A percentile compares a stretch with the other conserved stretches of the same genome.
These are phyloP conservation scores for Morpho helenor DNA, from an alignment of 2,888 invertebrate species.

Conservation along the genomic window DNA sequence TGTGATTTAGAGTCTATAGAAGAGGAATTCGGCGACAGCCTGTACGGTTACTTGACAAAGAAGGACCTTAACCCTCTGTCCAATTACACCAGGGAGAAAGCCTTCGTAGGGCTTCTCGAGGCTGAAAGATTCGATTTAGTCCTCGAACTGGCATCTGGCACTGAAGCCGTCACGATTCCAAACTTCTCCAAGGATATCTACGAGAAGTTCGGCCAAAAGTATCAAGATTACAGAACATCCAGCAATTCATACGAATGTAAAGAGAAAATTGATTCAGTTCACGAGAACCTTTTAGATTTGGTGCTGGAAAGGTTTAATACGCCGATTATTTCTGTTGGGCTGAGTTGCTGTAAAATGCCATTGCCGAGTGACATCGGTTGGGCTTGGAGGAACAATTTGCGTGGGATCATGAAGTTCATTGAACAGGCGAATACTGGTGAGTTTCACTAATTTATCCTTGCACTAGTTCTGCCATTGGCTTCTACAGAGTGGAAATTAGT, in stretches of 20 bases:
- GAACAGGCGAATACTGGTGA: conserved; percentile 81
- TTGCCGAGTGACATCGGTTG: conserved; percentile 80
- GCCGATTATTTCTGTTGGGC: conserved; percentile 84
- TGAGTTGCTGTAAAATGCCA: conserved; percentile 93
- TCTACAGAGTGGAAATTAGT: no score
- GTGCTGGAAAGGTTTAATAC: conserved; percentile 81
- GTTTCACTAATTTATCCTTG: conserved; percentile 13
- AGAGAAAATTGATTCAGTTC: conserved; percentile 39
- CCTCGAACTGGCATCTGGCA: conserved; percentile 87
- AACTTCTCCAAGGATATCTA: conserved; percentile 59
- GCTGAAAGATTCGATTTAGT: conserved; percentile 85
- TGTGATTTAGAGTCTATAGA: conserved; percentile 54
- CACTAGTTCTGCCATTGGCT: no score
- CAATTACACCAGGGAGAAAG: conserved; percentile 74
- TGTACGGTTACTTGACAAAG: conserved; percentile 70
- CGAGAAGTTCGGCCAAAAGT: conserved; percentile 68
- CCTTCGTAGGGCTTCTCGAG: conserved; percentile 82
- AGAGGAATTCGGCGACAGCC: conserved; percentile 83
- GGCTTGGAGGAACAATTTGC: conserved; percentile 85
- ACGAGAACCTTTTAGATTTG: conserved; percentile 77
- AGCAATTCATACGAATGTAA: conserved; percentile 53
- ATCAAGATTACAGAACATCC: conserved; percentile 60
- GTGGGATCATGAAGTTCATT: conserved; percentile 81
- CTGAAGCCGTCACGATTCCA: conserved; percentile 79
- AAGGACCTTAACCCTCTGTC: conserved; percentile 60